phyloP scores from a whole-genome alignment of 1,140 invertebrate genomes.

The Drosophila bifasciata region DNA sequence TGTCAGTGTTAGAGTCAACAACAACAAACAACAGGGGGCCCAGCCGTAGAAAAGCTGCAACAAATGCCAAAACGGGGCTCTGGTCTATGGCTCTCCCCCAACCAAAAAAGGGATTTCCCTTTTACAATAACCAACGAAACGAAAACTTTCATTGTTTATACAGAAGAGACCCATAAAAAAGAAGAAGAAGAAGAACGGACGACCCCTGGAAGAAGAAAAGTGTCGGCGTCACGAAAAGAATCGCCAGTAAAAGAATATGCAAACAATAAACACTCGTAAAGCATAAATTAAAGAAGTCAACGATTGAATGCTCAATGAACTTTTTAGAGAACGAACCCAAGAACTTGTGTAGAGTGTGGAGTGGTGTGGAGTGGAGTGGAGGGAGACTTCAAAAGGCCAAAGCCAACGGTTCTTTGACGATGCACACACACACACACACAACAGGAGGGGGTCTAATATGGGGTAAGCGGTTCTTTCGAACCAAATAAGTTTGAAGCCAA shows the following conservation, averaged over 20 bases:
- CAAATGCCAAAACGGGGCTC: slow-evolving; percentile 56
- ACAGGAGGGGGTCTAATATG: neutral
- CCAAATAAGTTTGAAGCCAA: slow-evolving; percentile 46
- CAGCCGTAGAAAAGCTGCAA: slow-evolving; percentile 51
- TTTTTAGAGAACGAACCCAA: slow-evolving; percentile 23
- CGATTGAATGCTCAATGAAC: slow-evolving; percentile 62
- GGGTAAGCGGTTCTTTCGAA: slow-evolving; percentile 17
- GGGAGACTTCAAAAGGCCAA: slow-evolving; percentile 44
- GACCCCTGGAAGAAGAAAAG: slow-evolving; percentile 42
- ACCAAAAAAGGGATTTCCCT: slow-evolving; percentile 76
- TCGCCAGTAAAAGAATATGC: slow-evolving; percentile 32
- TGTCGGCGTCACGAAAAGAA: slow-evolving; percentile 37
- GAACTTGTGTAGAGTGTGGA: no score
- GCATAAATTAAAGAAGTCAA: slow-evolving; percentile 70
- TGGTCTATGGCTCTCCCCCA: slow-evolving; percentile 8
- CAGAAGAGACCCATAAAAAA: slow-evolving; percentile 41
- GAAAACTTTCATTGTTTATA: slow-evolving; percentile 48
- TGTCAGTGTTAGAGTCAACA: neutral
- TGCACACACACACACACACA: neutral
- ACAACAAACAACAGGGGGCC: slow-evolving; percentile 33
- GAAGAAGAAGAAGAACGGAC: slow-evolving; percentile 37
- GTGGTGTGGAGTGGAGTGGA: no score
- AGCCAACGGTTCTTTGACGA: slow-evolving; percentile 60
- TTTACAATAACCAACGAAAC: slow-evolving; percentile 45
- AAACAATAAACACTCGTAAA: slow-evolving; percentile 49